Percentiles rank a stretch among this genome's conserved stretches.
Evolutionary conservation across 2,888 invertebrate species (phyloP).

Genomic region (Cheilosia impressa): DNA sequence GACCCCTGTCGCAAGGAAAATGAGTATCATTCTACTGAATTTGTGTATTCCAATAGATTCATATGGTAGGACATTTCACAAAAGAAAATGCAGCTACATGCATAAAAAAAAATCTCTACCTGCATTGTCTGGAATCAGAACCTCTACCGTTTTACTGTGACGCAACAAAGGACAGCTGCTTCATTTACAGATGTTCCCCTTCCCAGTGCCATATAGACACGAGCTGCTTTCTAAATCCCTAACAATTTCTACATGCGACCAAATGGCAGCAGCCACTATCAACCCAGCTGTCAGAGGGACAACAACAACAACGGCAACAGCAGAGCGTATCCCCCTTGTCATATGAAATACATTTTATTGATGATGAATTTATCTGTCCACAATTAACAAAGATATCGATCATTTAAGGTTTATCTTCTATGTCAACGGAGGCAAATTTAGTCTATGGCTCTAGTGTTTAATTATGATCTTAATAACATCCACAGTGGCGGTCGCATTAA

Average conservation of each 20-base stretch:
- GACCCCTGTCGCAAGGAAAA: too few species aligned
- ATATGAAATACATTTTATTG: conserved; percentile 50
- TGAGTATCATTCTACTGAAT: neutral
- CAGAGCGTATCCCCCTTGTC: neutral
- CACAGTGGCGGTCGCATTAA: conserved; percentile 6
- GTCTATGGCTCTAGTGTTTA: conserved; percentile 42
- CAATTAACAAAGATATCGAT: conserved; percentile 65
- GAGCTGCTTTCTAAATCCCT: conserved; percentile 8
- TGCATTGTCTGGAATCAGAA: conserved; percentile 28
- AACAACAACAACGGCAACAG: neutral
- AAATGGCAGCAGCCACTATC: conserved; percentile 20
- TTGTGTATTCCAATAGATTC: neutral
- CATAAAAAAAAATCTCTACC: conserved; percentile 28
- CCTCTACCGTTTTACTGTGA: conserved; percentile 28
- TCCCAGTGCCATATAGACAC: conserved; percentile 17
- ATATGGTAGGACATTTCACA: conserved; percentile 2
- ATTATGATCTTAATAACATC: conserved; percentile 15
- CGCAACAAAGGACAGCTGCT: conserved; percentile 43
- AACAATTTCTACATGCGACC: neutral
- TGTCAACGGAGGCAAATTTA: conserved; percentile 41
- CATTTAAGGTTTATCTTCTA: conserved; percentile 48
- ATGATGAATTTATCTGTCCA: conserved; percentile 63
- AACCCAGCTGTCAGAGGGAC: conserved; percentile 42
- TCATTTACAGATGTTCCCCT: conserved; percentile 50
- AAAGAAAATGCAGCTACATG: neutral